These are phyloP conservation scores for Bellardia bayeri DNA, from an alignment of 2,888 invertebrate species.

Conservation along the genomic window DNA sequence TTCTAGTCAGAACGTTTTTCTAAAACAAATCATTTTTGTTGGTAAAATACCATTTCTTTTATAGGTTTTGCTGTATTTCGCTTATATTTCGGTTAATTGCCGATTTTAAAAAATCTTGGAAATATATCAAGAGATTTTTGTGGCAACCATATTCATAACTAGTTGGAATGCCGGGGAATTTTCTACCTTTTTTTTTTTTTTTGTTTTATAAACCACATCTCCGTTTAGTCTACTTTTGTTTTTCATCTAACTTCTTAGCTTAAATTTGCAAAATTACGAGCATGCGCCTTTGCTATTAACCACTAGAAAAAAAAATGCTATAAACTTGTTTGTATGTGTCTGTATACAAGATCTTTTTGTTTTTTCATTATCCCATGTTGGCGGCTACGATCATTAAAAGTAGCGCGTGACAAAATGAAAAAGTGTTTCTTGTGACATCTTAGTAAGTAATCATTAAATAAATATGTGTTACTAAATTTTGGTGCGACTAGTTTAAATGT, in stretches of 20 bases:
- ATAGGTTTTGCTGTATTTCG: too few species aligned
- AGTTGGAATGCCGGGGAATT: not conserved
- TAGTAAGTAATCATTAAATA: conserved; percentile 48
- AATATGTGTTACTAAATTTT: not conserved
- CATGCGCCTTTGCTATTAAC: conserved; percentile 66
- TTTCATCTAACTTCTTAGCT: conserved; percentile 12
- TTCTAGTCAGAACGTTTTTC: too few species aligned
- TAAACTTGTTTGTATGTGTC: conserved; percentile 13
- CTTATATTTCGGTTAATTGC: too few species aligned
- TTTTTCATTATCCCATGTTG: conserved; percentile 54
- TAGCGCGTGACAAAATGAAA: conserved; percentile 57
- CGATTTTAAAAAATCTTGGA: too few species aligned
- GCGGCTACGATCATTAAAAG: conserved; percentile 58
- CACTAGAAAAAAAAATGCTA: conserved; percentile 38
- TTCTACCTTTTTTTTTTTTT: conserved; percentile 13
- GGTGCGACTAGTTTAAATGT: not conserved
- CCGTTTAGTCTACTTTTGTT: conserved; percentile 17
- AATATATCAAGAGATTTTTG: too few species aligned
- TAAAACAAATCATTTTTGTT: too few species aligned
- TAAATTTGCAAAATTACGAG: conserved; percentile 59
- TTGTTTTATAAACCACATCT: conserved; percentile 38
- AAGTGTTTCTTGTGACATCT: conserved; percentile 53
- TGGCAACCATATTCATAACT: too few species aligned
- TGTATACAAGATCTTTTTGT: not conserved
- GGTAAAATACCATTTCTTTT: too few species aligned